Conservation (phyloP, 2,797 vertebrate genomes). For the Argya squamiceps region DNA sequence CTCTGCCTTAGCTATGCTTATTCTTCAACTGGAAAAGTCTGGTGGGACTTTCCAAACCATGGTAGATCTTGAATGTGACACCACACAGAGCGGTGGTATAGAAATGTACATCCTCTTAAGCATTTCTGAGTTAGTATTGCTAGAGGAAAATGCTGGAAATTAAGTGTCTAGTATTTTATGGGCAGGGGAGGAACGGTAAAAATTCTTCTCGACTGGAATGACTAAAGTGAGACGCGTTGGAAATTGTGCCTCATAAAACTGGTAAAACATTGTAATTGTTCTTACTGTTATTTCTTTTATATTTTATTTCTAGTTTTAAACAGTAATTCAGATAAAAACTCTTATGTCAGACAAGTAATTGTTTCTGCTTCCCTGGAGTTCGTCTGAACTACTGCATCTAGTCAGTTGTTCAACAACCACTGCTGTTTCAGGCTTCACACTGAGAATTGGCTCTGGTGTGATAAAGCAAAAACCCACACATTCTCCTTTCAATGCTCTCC, state of each 20-base stretch:
- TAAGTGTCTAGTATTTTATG: neutral
- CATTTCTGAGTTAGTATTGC: neutral
- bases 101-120: neutral
- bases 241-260: neutral
- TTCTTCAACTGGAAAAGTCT: neutral
- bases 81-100: neutral
- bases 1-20: neutral
- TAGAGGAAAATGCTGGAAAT: neutral
- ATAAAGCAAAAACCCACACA: neutral
- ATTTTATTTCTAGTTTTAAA: neutral
- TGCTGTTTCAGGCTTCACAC: neutral
- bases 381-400: neutral
- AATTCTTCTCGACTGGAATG: neutral
- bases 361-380: neutral
- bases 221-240: rapidly evolving
- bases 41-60: neutral
- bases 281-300: neutral
- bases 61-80: neutral
- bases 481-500: neutral
- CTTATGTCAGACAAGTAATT: neutral
- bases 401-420: neutral
- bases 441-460: neutral
- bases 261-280: neutral
- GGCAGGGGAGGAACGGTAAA: neutral
- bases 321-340: neutral